Conservation (phyloP, 2,113 vertebrate genomes). For the Proteles cristata region DNA sequence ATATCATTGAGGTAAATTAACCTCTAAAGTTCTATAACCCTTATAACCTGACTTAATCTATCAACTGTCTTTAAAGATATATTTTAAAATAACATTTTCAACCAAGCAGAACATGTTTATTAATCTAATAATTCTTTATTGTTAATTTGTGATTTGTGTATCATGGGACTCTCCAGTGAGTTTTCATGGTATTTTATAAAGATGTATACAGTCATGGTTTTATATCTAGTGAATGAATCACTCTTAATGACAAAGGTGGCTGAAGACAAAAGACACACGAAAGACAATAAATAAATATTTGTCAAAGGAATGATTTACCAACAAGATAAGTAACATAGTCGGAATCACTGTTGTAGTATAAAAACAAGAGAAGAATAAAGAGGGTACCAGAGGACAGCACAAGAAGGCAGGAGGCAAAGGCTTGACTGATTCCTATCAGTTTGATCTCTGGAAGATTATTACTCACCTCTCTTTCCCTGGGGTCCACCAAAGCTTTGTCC, state of each 20-base stretch:
- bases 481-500: background rate
- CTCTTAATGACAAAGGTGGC: background rate
- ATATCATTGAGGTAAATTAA: background rate
- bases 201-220: background rate
- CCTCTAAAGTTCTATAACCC: background rate
- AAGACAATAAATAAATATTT: conserved; percentile 10
- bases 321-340: background rate
- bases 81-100: conserved; percentile 27
- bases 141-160: background rate
- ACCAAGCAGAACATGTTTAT: background rate
- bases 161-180: background rate
- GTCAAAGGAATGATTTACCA: background rate
- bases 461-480: background rate
- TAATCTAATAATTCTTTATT: background rate
- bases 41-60: background rate
- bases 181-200: background rate
- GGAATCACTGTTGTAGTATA: background rate
- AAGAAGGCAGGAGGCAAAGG: background rate
- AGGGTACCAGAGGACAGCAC: too few relatives aligned
- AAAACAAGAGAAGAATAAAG: background rate
- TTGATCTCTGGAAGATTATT: background rate
- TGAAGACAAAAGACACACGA: background rate
- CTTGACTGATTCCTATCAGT: background rate
- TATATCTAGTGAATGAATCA: background rate
- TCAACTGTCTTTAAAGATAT: background rate